Evolutionary conservation across 2,113 vertebrate genomes (phyloP).

Genomic region (Mystacornis crossleyi): DNA sequence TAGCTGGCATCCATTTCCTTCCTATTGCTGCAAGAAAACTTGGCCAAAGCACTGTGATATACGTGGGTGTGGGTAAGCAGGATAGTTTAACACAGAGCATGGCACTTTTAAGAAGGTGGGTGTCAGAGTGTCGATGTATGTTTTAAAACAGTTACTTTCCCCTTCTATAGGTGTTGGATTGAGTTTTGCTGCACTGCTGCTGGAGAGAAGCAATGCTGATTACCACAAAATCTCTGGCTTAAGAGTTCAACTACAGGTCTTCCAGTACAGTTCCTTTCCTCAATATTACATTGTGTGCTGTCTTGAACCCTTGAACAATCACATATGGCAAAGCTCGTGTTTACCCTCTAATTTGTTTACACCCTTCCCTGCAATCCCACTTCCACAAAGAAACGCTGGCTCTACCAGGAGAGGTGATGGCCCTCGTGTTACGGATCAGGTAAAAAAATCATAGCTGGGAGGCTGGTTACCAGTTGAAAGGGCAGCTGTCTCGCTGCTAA

Average conservation of each 20-base stretch:
- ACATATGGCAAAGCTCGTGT: background rate
- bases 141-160: background rate
- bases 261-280: background rate
- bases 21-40: background rate
- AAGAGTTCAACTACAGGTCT: background rate
- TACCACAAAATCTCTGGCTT: conserved; percentile 4
- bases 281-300: background rate
- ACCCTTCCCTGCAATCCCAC: background rate
- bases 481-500: background rate
- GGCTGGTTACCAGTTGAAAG: background rate
- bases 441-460: background rate
- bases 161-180: background rate
- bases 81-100: background rate
- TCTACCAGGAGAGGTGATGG: background rate
- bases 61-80: too few relatives aligned
- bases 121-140: background rate
- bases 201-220: background rate
- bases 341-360: background rate
- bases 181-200: background rate
- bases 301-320: background rate
- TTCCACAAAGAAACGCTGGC: background rate
- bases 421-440: background rate
- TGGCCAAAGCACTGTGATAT: background rate
- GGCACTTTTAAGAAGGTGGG: background rate
- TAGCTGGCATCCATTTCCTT: background rate